Evolutionary conservation across 2,888 invertebrate species (phyloP), one percentile per base, ranked within the genome.

Genomic region (Achlya flavicornis): DNA sequence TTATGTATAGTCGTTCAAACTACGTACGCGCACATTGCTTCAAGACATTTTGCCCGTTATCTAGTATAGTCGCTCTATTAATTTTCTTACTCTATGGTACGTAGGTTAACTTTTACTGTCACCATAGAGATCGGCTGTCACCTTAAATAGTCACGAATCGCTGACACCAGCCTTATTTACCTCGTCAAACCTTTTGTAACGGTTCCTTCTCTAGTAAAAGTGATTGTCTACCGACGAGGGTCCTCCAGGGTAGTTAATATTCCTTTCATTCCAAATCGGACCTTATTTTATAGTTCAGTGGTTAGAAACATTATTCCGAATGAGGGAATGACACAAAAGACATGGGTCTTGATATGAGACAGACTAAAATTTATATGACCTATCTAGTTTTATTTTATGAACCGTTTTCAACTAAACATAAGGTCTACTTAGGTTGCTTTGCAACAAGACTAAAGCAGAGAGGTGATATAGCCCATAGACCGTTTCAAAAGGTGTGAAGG

Each of bases 221-320:
- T 58, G 58, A 63, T 58, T 58, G 58, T 32, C n/a, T 14, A 12
- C 5, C 32, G 35, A 58, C n/a, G 11, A 33, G 38, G 35, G 58
- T n/a, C 38, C 53, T 58, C 26, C 26, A 5, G 8, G 4, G 16
- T n/a, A 38, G 38, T 38, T 33, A 32, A 38, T 58, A 58, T 58
- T 58, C 58, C 53, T 19, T 6, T n/a, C 16, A 33, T 16, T 58
- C 35, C n/a, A 16, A 58, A 16, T 16, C 14, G 10, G 26, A 1
- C 53, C 32, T 61, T 33, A 57, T 38, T 53, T 48, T 64, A 19
- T 58, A 58, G 58, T 48, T 46, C 46, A 61, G 14, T 46, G 61
- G n/a, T 4, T 61, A 43, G 32, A 16, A 32, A 46, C 32, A n/a
- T 58, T 58, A 35, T 16, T 58, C 33, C 33, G 33, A 58, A 58